Evolutionary conservation across 1,140 invertebrate genomes (phyloP).

Genomic region (Oncopodura yosiiana): DNA sequence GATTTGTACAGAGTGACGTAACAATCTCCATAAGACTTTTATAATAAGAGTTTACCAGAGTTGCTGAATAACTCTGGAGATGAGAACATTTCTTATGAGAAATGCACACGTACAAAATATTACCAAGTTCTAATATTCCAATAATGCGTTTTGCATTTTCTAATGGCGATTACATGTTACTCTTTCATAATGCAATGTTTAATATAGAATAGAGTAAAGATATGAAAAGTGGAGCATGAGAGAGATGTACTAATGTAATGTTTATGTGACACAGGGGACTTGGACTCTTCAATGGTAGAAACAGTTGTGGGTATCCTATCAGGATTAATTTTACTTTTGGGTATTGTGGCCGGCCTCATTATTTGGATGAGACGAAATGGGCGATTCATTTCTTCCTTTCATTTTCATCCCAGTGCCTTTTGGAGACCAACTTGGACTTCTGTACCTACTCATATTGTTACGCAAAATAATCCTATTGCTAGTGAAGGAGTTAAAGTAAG

Average conservation of each 20-base stretch:
- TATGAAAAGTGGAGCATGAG: background rate
- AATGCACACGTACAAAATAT: too few species aligned
- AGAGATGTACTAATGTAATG: background rate
- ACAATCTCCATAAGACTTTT: too few species aligned
- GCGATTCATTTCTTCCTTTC: constrained; percentile 24
- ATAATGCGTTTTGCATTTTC: too few species aligned
- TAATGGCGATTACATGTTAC: too few species aligned
- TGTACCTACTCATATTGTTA: constrained; percentile 34
- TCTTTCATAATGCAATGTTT: too few species aligned
- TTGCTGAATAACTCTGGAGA: too few species aligned
- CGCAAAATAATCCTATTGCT: constrained; percentile 24
- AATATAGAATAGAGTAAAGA: background rate
- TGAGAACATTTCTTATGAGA: too few species aligned
- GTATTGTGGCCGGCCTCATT: constrained; percentile 27
- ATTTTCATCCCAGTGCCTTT: constrained; percentile 25
- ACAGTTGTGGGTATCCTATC: constrained; percentile 34
- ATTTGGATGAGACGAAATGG: constrained; percentile 31
- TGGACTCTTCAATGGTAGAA: constrained; percentile 33
- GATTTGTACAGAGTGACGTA: too few species aligned
- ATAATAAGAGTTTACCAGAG: too few species aligned
- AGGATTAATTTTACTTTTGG: constrained; percentile 30
- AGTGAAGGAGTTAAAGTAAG: constrained; percentile 34
- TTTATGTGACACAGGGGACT: constrained; percentile 21
- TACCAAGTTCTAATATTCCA: too few species aligned
- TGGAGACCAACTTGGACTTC: constrained; percentile 30